A percentile compares a stretch with the other conserved stretches of the same genome.
phyloP scores from a whole-genome alignment of 1,140 invertebrate species.

The Stratiolaelaps scimitus region DNA sequence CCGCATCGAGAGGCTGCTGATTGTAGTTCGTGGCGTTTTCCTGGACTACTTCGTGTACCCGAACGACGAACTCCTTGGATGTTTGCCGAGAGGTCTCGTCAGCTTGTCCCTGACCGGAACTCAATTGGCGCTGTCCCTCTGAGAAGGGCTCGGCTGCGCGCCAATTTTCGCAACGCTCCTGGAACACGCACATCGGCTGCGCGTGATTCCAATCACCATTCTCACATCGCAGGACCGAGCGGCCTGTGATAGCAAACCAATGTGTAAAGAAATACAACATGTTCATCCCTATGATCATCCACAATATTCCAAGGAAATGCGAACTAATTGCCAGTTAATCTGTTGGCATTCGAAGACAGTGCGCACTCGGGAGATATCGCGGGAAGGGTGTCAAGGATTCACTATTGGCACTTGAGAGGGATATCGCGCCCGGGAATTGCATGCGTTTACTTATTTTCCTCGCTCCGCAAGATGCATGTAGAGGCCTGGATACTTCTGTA shows the following conservation, averaged over 20 bases:
- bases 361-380: too few species aligned
- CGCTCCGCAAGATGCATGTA: too few species aligned
- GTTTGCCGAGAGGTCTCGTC: not conserved
- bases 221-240: not conserved
- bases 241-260: not conserved
- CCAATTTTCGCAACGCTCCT: conserved; percentile 13
- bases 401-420: too few species aligned
- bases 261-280: too few species aligned
- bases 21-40: conserved; percentile 22
- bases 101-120: not conserved
- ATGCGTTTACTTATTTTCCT: too few species aligned
- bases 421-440: too few species aligned
- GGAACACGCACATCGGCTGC: conserved; percentile 6
- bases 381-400: too few species aligned
- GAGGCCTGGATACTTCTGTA: too few species aligned
- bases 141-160: not conserved
- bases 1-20: not conserved
- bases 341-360: too few species aligned
- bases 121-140: not conserved
- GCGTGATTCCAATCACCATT: conserved; percentile 23
- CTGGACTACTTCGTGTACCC: not conserved
- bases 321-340: too few species aligned
- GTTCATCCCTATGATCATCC: too few species aligned
- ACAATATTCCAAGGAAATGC: too few species aligned
- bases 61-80: not conserved